Base-by-base conservation (phyloP, 2,113 vertebrate species). In the Pollachius pollachius region DNA sequence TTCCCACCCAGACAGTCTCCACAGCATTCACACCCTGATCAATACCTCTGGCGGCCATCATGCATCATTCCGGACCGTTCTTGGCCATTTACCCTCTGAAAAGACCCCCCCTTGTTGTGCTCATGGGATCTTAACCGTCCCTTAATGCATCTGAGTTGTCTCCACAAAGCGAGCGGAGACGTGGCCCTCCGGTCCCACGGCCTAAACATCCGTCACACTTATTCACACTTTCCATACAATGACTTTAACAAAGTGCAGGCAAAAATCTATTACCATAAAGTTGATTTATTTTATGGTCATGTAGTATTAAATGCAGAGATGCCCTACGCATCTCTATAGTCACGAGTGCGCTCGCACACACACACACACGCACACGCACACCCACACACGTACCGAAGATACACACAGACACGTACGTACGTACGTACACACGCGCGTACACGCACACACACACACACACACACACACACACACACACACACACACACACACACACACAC, bases 11-110 rank as follows among this genome's bases (percentile, higher is more conserved):
- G 70, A 76, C 68, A 62, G 57, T 64, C 70, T 61, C 73, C 66
- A 83, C n/a, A 23, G 37, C 67, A 70, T 73, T 75, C 62, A 78
- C 52, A 3, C 57, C 59, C 48, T 58, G 8, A 84, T 91, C 86
- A 81, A 91, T 92, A 87, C 67, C 67, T 58, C 82, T 88, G 30
- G 82, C 91, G 86, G 75, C 84, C 64, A 79, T 90, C 89, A 92
- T 90, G 89, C 74, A 85, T 86, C 69, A 30, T 67, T 74, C 74
- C 74, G 80, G 52, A 30, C 78, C 65, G 83, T 61, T 25, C 15
- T 66, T 71, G 77, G 79, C 59, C 69, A 76, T 48, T 85, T 73
- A 60, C 65, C 60, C 72, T 52, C 17, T 71, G 57, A 61, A 41
- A 15, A 64, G 70, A 52, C 78, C 19, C 60, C 60, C 52, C 52